Conservation (phyloP, 2,113 vertebrate genomes). For the Madoqua kirkii region DNA sequence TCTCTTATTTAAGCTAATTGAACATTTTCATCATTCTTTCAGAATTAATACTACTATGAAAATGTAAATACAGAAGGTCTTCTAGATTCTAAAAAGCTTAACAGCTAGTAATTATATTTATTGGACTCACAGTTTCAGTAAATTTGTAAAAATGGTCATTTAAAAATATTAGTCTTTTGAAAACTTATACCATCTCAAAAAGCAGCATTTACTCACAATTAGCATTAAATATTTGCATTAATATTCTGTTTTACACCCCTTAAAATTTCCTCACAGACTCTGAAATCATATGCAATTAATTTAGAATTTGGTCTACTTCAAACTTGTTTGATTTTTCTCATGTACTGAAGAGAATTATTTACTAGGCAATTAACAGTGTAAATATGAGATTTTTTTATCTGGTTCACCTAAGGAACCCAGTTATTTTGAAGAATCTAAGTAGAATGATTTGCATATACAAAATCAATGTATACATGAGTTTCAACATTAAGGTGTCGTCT, state of each 20-base stretch:
- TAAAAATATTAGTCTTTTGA: constrained; percentile 21
- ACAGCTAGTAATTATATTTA: background rate
- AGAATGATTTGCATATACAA: constrained; percentile 33
- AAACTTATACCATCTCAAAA: constrained; percentile 1
- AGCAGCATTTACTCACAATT: constrained; percentile 23
- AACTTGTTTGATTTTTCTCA: constrained; percentile 20
- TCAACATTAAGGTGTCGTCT: background rate
- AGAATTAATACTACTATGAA: constrained; percentile 27
- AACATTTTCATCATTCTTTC: background rate
- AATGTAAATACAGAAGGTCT: background rate
- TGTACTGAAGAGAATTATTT: constrained; percentile 42
- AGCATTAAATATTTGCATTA: constrained; percentile 36
- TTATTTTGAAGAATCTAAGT: constrained; percentile 52
- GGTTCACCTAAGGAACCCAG: background rate
- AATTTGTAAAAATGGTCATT: background rate
- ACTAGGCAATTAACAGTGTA: constrained; percentile 29
- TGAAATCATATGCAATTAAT: constrained; percentile 27
- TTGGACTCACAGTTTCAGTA: background rate
- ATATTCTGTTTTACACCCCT: background rate
- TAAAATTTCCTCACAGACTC: background rate
- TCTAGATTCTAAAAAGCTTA: background rate
- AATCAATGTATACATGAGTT: constrained; percentile 37
- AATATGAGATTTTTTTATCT: constrained; percentile 25
- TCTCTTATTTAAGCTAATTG: background rate
- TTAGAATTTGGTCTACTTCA: constrained; percentile 50